phyloP scores from a whole-genome alignment of 2,797 vertebrate genomes.

The Morus bassanus region DNA sequence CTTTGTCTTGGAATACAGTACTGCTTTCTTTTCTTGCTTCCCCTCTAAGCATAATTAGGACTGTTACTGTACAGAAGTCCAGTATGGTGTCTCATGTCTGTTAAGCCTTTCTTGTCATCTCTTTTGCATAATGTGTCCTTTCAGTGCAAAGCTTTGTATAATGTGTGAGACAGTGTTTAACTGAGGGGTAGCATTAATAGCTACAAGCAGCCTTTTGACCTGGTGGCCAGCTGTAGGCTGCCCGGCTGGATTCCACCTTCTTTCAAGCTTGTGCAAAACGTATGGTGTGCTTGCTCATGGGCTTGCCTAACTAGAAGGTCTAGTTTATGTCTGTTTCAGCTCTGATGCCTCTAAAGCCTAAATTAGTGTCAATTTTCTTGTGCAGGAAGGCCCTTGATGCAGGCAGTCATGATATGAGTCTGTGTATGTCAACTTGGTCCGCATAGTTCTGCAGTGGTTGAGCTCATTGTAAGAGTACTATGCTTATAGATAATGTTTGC shows the following conservation, averaged over 20 bases:
- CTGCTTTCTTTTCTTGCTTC: constrained; percentile 29
- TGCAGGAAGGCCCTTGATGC: not conserved
- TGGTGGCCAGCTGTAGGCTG: constrained; percentile 18
- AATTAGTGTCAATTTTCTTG: not conserved
- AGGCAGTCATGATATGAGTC: fast-evolving
- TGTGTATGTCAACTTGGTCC: fast-evolving
- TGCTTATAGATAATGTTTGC: fast-evolving
- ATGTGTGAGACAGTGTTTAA: not conserved
- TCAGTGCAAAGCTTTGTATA: constrained; percentile 30
- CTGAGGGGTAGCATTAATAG: not conserved
- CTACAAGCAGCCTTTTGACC: constrained; percentile 54
- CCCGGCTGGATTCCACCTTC: constrained; percentile 11
- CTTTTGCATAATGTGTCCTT: constrained; percentile 40
- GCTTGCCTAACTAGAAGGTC: constrained; percentile 2
- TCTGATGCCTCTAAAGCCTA: not conserved
- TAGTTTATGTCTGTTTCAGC: not conserved
- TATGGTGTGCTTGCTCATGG: not conserved
- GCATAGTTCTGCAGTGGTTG: fast-evolving
- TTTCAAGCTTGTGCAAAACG: not conserved
- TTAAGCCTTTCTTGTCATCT: constrained; percentile 7
- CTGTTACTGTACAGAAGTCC: constrained; percentile 5
- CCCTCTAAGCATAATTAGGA: not conserved
- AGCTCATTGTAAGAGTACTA: not conserved
- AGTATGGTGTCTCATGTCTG: constrained; percentile 5
- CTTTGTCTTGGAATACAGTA: constrained; percentile 28